Conservation (phyloP, 2,888 invertebrate genomes). For the Leptopilina syphax region DNA sequence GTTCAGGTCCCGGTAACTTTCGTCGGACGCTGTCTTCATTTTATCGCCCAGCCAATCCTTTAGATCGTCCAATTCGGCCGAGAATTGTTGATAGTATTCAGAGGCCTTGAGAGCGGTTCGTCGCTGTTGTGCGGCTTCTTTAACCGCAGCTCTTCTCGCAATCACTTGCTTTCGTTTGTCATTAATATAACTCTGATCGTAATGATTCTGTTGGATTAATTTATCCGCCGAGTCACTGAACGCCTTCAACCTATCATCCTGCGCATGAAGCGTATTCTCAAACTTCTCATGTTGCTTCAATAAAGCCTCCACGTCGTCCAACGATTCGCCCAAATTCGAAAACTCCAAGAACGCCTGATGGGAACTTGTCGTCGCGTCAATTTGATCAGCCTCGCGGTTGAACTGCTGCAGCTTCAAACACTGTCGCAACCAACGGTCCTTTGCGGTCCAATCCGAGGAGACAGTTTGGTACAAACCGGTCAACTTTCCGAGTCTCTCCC, state of each 20-base stretch:
- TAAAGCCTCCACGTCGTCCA: slow-evolving; percentile 94
- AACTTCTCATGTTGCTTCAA: slow-evolving; percentile 96
- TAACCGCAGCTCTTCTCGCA: slow-evolving; percentile 85
- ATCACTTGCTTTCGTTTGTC: slow-evolving; percentile 87
- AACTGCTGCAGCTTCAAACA: slow-evolving; percentile 93
- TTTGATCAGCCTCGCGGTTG: slow-evolving; percentile 97
- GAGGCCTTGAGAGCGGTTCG: slow-evolving; percentile 88
- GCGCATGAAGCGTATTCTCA: slow-evolving; percentile 93
- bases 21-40: slow-evolving; percentile 92
- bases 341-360: slow-evolving; percentile 96
- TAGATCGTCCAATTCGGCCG: slow-evolving; percentile 94
- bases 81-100: slow-evolving; percentile 94
- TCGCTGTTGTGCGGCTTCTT: slow-evolving; percentile 85
- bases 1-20: slow-evolving; percentile 92
- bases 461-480: slow-evolving; percentile 87
- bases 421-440: slow-evolving; percentile 91
- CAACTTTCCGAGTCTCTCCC: slow-evolving; percentile 85
- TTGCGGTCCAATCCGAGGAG: slow-evolving; percentile 85
- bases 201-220: slow-evolving; percentile 87
- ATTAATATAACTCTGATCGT: slow-evolving; percentile 86
- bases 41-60: slow-evolving; percentile 95
- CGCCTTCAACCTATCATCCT: slow-evolving; percentile 92
- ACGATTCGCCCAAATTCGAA: slow-evolving; percentile 89
- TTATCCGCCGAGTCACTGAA: slow-evolving; percentile 91
- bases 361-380: slow-evolving; percentile 95